Percentiles rank a stretch among this genome's conserved stretches.
These are phyloP conservation scores for Xiphophorus birchmanni DNA, from an alignment of 2,797 vertebrate genomes.

Conservation along the genomic window DNA sequence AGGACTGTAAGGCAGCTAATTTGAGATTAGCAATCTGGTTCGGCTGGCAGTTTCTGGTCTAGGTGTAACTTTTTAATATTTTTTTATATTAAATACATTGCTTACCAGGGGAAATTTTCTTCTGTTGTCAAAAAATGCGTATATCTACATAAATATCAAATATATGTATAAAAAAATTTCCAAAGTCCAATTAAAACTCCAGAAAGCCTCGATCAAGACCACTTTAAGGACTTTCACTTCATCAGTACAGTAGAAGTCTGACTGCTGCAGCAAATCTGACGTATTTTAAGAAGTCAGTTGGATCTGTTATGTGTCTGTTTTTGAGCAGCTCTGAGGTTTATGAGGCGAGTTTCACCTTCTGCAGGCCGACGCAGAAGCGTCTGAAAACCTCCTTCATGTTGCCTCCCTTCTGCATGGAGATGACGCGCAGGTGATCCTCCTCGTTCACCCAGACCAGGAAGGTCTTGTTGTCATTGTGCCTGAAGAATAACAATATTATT, in stretches of 20 bases:
- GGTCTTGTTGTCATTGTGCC: slow-evolving; percentile 96
- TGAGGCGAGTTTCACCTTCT: slow-evolving; percentile 57
- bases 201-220: background rate
- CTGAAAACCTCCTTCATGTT: slow-evolving; percentile 97
- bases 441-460: slow-evolving; percentile 99
- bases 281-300: background rate
- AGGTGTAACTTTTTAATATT: too few species aligned
- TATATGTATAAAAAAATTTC: background rate
- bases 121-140: background rate
- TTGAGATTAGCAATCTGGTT: too few species aligned
- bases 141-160: background rate
- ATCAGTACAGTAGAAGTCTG: background rate
- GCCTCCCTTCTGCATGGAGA: slow-evolving; percentile 98
- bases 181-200: background rate
- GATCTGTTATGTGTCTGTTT: background rate
- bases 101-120: background rate
- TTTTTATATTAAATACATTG: background rate
- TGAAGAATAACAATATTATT: slow-evolving; percentile 46
- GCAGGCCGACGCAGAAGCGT: slow-evolving; percentile 92
- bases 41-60: too few species aligned
- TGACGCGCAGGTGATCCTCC: slow-evolving; percentile 97
- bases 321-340: background rate
- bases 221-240: background rate
- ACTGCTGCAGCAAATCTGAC: background rate
- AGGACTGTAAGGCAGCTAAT: too few species aligned